Evolutionary conservation across 1,140 invertebrate genomes (phyloP).

Genomic region (Muscidifurax raptorellus): DNA sequence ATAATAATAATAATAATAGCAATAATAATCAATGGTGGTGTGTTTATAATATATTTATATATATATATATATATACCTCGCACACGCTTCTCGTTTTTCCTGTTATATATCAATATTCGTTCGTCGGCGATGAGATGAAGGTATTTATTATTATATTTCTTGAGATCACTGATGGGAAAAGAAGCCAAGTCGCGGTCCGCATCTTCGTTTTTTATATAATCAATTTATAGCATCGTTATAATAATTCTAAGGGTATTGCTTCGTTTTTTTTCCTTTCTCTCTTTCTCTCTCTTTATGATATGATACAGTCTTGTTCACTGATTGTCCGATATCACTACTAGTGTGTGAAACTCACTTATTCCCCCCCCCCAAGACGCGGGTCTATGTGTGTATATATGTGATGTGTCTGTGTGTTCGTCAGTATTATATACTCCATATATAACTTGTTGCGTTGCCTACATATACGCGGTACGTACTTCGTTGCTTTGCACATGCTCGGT

Average conservation of each 20-base stretch:
- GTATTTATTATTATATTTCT: neutral
- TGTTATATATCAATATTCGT: neutral
- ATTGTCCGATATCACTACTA: constrained; percentile 75
- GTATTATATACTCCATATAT: constrained; percentile 34
- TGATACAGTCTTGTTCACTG: constrained; percentile 76
- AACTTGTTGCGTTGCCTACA: neutral
- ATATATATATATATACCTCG: constrained; percentile 13
- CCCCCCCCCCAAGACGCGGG: neutral
- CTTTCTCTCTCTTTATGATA: constrained; percentile 64
- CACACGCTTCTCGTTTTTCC: neutral
- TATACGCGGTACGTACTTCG: neutral
- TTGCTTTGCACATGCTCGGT: neutral
- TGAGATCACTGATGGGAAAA: constrained; percentile 45
- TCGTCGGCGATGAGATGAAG: neutral
- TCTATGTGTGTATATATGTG: neutral
- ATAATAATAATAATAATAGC: neutral
- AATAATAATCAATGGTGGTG: neutral
- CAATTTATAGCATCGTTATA: constrained; percentile 23
- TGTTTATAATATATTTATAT: neutral
- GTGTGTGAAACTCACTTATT: constrained; percentile 42
- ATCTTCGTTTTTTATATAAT: neutral
- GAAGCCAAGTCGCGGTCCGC: constrained; percentile 25
- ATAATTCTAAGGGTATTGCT: constrained; percentile 68
- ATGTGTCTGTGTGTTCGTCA: constrained; percentile 42
- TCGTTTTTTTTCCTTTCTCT: constrained; percentile 62